Evolutionary conservation across 2,113 vertebrate species (phyloP), one percentile per base, ranked within the genome.

Genomic region (Rostratula benghalensis): DNA sequence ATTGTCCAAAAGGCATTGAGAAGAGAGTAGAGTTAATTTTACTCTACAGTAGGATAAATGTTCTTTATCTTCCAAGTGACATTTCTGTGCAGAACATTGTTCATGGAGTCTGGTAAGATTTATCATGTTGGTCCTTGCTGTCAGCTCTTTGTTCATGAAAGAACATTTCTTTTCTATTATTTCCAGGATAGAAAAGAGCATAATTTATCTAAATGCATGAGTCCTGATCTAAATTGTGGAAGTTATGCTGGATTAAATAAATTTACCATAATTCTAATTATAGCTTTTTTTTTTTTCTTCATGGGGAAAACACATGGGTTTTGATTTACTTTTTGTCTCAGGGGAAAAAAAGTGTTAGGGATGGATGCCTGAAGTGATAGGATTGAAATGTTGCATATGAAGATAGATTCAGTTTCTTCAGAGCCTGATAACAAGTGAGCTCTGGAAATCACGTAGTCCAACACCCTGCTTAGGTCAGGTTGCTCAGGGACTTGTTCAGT

Each of bases 71-170:
- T 96, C 25, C 2, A 4, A 1, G 21, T 48, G 57, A 86, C 41
- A 59, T 95, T 96, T 95, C 77, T 96, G 9, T 79, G 59, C 67
- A 93, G 69, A 92, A 59, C 89, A 79, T 84, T 86, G 39, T 84
- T 90, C 53, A 27, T 43, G 54, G 33, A 56, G 24, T 84, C 68
- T 61, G 46, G 45, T 71, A n/a, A 43, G 56, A 75, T 77, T 61
- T 83, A 53, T 89, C 46, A 27, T 61, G n/a, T 83, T 70, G 37
- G 7, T 91, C n/a, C 43, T 95, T 97, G 83, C 76, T 89, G 23
- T 74, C 70, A 83, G 90, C n/a, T 60, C 37, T 97, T 96, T 94
- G 46, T 70, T 95, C 64, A 30, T 59, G 60, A 92, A 91, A 93
- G 81, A 92, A 39, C 51, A 56, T 88, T 76, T 69, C 46, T 64